Base-by-base conservation (phyloP, 1,140 invertebrate genomes). In the Drosophila yakuba region DNA sequence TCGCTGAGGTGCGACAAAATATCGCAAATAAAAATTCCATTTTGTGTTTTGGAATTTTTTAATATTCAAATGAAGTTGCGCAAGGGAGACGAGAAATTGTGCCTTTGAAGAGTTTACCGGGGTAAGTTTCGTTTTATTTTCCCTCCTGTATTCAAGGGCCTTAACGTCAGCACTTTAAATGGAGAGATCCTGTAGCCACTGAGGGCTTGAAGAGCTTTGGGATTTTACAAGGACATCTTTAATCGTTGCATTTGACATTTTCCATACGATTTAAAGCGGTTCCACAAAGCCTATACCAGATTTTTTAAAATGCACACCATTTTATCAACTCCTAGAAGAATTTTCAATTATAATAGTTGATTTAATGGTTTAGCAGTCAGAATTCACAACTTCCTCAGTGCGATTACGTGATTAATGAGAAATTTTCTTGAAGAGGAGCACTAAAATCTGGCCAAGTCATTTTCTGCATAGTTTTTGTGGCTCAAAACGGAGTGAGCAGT, bases 1-100 rank as follows among this genome's bases (percentile, higher is more conserved):
- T 90, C 78, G 86, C 79, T 74, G 81, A 91, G 88, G 88, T 91
- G 88, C 83, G 83, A 91, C 88, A 91, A 91, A 91, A 88, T 91
- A 89, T 89, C 85, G 73, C 84, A 89, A 89, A 88, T 88, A 89
- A 88, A 89, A 88, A 89, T 88, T 84, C 84, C 84, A 72, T 83
- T 88, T 88, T 88, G 82, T 88, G 84, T 88, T 89, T 80, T 74
- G 84, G 84, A 88, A 88, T 88, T 88, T 88, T 88, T 88, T 88
- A 88, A 88, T 88, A 88, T 88, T 88, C 84, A 88, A 88, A 88
- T 88, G 84, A 86, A 88, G 83, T 82, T 61, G 64, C 66, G 51
- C 52, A 23, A 36, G 41, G 52, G 38, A 48, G 43, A 41, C 23
- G 25, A 14, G 25, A 14, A 35, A 50, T 51, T 61, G 43, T 61